Conservation (phyloP, 1,140 invertebrate species). For the Octopus sinensis region DNA sequence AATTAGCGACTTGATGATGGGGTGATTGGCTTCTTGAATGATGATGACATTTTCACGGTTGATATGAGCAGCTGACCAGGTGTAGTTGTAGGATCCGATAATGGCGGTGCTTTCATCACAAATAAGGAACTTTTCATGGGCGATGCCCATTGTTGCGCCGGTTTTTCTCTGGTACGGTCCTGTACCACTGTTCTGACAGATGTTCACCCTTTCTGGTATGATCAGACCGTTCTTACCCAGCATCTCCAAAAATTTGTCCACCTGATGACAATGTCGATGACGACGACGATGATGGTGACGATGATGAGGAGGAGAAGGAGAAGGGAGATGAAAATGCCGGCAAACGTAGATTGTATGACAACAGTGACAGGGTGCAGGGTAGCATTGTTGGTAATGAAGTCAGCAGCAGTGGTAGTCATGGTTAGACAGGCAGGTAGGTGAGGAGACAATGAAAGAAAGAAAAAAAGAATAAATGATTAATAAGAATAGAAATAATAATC, state of each 20-base stretch:
- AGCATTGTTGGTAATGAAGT: no score
- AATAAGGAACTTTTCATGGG: conserved; percentile 6
- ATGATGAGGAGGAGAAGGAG: no score
- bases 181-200: conserved; percentile 4
- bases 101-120: background rate
- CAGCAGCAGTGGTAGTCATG: no score
- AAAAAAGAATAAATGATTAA: no score
- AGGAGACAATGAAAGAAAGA: no score
- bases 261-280: background rate
- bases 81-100: conserved; percentile 10
- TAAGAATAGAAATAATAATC: no score
- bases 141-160: background rate
- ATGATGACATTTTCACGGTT: conserved; percentile 1
- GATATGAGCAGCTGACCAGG: conserved; percentile 11
- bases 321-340: no score
- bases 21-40: background rate
- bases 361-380: no score
- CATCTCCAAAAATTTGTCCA: background rate
- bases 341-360: no score
- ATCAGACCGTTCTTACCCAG: background rate
- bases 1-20: background rate
- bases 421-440: no score
- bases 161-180: conserved; percentile 1
- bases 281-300: no score
- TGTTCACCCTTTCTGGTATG: background rate